Evolutionary conservation across 1,140 invertebrate species (phyloP).

Genomic region (Limonius californicus): DNA sequence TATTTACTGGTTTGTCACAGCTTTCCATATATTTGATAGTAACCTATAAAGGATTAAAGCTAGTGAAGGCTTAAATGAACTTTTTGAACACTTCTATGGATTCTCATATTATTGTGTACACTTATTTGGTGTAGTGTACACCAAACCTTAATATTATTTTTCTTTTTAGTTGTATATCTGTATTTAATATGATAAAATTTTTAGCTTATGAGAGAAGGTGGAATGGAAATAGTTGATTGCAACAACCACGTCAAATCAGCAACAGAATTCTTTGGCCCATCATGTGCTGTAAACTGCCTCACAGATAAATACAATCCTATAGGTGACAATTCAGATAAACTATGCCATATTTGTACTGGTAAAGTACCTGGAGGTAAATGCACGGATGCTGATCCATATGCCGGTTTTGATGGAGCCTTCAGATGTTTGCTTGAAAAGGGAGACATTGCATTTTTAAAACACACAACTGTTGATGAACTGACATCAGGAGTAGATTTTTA

Average conservation of each 20-base stretch:
- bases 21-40: too few relatives aligned
- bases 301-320: slow-evolving; percentile 92
- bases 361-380: slow-evolving; percentile 73
- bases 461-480: slow-evolving; percentile 78
- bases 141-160: too few relatives aligned
- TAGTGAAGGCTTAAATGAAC: too few relatives aligned
- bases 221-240: slow-evolving; percentile 82
- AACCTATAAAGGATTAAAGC: too few relatives aligned
- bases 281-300: slow-evolving; percentile 90
- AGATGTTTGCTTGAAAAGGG: slow-evolving; percentile 81
- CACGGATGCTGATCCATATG: slow-evolving; percentile 82
- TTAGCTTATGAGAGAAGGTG: slow-evolving; percentile 76
- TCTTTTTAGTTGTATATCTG: too few relatives aligned
- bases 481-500: slow-evolving; percentile 56
- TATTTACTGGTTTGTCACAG: too few relatives aligned
- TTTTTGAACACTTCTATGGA: too few relatives aligned
- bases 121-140: too few relatives aligned
- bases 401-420: slow-evolving; percentile 87
- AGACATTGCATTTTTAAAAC: slow-evolving; percentile 89
- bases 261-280: slow-evolving; percentile 82
- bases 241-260: slow-evolving; percentile 96
- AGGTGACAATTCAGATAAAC: slow-evolving; percentile 69
- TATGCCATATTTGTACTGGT: slow-evolving; percentile 84
- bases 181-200: too few relatives aligned
- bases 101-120: too few relatives aligned